phyloP scores from a whole-genome alignment of 1,140 invertebrate genomes.

The Aradophagus sp. region DNA sequence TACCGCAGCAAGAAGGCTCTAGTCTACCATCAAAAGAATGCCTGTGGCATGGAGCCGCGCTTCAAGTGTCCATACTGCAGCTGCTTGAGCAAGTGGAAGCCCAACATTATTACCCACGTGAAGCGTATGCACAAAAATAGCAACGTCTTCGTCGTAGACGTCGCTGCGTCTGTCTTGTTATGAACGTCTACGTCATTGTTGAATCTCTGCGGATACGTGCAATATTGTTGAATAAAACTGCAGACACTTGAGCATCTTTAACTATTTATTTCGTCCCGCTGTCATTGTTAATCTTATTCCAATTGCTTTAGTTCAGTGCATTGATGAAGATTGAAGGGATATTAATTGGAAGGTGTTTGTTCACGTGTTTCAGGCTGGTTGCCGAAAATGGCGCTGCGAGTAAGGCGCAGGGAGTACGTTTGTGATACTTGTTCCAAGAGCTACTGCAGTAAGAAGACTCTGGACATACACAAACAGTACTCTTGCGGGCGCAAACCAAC shows the following conservation, averaged over 20 bases:
- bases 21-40: constrained; percentile 57
- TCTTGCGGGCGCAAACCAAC: constrained; percentile 45
- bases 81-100: constrained; percentile 60
- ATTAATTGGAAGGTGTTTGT: too few species aligned
- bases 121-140: constrained; percentile 50
- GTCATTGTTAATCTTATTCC: too few species aligned
- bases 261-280: too few species aligned
- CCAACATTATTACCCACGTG: constrained; percentile 56
- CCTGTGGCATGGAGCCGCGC: constrained; percentile 68
- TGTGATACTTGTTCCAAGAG: constrained; percentile 22
- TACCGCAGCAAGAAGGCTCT: constrained; percentile 40
- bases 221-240: too few species aligned
- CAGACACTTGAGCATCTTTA: too few species aligned
- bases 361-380: constrained; percentile 45
- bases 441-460: constrained; percentile 31
- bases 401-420: constrained; percentile 9
- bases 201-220: too few species aligned
- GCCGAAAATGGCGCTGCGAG: not conserved
- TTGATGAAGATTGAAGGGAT: too few species aligned
- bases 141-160: constrained; percentile 21
- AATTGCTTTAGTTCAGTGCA: too few species aligned
- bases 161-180: not conserved
- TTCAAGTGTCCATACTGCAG: constrained; percentile 69
- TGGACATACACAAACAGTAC: constrained; percentile 34
- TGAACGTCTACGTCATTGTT: too few species aligned